Evolutionary conservation across 2,888 invertebrate genomes (phyloP).

Genomic region (Ochropacha duplaris): DNA sequence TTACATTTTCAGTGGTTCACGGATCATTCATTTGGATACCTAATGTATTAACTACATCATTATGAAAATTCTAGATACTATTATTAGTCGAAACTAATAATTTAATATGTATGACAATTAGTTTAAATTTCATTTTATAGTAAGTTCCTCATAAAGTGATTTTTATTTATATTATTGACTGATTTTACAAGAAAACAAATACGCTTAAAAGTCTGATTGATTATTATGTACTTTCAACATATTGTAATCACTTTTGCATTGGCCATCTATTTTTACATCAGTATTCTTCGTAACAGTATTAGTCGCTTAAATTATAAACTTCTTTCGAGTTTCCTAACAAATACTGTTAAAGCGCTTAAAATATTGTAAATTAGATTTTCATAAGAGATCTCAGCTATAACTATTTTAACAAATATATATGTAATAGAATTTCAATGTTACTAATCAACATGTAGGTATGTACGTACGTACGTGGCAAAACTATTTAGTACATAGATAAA

Average conservation of each 20-base stretch:
- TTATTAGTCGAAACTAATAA: not conserved
- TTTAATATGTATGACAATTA: not conserved
- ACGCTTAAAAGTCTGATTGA: conserved; percentile 16
- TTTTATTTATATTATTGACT: conserved; percentile 17
- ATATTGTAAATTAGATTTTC: conserved; percentile 39
- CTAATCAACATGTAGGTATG: conserved; percentile 40
- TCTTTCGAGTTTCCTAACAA: conserved; percentile 20
- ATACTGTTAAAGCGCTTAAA: conserved; percentile 32
- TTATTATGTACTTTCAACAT: conserved; percentile 10
- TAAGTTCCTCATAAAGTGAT: not conserved
- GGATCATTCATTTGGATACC: not conserved
- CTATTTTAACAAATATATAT: conserved; percentile 18
- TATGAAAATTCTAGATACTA: not conserved
- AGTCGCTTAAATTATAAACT: conserved; percentile 12
- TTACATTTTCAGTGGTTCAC: no score
- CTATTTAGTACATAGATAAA: conserved; percentile 48
- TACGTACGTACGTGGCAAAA: conserved; percentile 50
- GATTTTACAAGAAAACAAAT: conserved; percentile 23
- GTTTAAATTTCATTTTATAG: not conserved
- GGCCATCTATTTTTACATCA: conserved; percentile 24
- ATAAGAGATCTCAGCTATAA: conserved; percentile 27
- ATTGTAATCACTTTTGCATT: not conserved
- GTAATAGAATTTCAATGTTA: conserved; percentile 38
- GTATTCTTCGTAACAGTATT: conserved; percentile 25
- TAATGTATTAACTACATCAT: not conserved